A percentile compares a stretch with the other conserved stretches of the same genome.
phyloP scores from a whole-genome alignment of 2,797 vertebrate species.

The Pteropus rufus region DNA sequence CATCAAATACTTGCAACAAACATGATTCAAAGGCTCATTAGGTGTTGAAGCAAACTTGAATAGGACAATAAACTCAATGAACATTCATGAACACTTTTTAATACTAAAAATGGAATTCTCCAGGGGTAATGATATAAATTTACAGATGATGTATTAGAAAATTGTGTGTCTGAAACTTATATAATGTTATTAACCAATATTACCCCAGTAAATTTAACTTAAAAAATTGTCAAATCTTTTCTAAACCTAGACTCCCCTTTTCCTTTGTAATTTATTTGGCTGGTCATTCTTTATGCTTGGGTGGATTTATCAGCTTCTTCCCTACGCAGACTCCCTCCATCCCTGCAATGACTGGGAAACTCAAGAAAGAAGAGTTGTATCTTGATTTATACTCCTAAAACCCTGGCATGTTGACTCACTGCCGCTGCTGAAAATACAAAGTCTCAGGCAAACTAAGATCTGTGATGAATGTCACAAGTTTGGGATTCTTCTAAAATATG shows the following conservation, averaged over 20 bases:
- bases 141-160: neutral
- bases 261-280: neutral
- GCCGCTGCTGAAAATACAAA: neutral
- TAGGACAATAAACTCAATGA: neutral
- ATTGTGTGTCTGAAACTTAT: no score
- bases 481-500: neutral
- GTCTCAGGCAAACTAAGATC: neutral
- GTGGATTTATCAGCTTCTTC: neutral
- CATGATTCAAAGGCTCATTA: neutral
- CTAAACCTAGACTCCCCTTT: neutral
- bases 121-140: neutral
- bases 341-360: neutral
- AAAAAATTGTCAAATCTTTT: neutral
- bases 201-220: no score
- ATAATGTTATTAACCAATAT: no score
- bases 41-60: neutral
- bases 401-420: neutral
- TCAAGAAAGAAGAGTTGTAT: neutral
- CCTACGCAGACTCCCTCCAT: neutral
- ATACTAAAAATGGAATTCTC: constrained; percentile 11
- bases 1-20: neutral
- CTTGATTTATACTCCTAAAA: neutral
- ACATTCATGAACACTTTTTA: neutral
- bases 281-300: neutral
- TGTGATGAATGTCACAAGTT: neutral